These are phyloP conservation scores for Apomyelois bistriatella DNA, from an alignment of 2,888 invertebrate species.

Conservation along the genomic window DNA sequence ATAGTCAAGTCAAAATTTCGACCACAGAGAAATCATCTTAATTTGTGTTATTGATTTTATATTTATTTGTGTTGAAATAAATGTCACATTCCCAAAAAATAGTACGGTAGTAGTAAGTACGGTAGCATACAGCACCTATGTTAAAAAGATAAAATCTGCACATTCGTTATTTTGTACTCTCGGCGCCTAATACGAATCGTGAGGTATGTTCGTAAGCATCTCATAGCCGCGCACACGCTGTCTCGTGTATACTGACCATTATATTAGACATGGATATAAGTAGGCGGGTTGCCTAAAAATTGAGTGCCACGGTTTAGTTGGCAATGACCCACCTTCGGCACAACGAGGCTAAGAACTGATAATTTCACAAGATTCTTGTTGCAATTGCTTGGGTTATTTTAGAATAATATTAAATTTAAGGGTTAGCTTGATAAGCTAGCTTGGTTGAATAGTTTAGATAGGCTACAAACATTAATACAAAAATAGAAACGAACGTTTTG, in stretches of 20 bases:
- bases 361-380: not conserved
- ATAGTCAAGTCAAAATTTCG: too few species aligned
- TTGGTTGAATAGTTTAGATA: too few species aligned
- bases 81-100: too few species aligned
- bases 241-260: conserved; percentile 58
- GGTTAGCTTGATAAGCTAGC: too few species aligned
- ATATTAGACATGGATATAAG: conserved; percentile 39
- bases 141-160: not conserved
- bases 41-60: too few species aligned
- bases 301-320: conserved; percentile 43
- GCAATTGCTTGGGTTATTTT: not conserved
- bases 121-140: too few species aligned
- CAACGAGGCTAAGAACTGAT: not conserved
- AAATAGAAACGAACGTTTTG: too few species aligned
- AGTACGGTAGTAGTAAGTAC: too few species aligned
- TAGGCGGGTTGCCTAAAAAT: conserved; percentile 29
- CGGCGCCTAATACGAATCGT: conserved; percentile 54
- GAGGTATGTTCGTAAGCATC: conserved; percentile 32
- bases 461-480: too few species aligned
- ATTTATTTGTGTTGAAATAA: too few species aligned
- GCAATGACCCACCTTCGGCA: conserved; percentile 20
- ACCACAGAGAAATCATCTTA: too few species aligned
- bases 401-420: not conserved
- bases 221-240: conserved; percentile 30
- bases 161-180: conserved; percentile 53